Percentiles rank a stretch among this genome's conserved stretches.
Evolutionary conservation across 1,140 invertebrate species (phyloP).

Genomic region (Doryteuthis pealeii): DNA sequence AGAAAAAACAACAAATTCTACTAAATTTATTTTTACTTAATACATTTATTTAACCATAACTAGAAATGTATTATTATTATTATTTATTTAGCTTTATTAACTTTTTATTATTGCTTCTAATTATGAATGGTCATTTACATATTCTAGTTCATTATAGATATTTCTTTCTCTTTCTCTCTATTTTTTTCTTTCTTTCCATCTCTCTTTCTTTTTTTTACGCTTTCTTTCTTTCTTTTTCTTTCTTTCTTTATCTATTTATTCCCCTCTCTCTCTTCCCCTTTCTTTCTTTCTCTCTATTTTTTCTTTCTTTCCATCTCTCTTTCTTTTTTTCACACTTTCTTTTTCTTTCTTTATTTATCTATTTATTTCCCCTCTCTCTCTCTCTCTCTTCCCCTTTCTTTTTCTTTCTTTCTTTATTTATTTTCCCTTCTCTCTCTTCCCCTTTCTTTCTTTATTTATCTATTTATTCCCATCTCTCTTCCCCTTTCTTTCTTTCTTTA

Average conservation of each 20-base stretch:
- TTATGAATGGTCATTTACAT: too few species aligned
- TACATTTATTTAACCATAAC: too few species aligned
- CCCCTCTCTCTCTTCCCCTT: background rate
- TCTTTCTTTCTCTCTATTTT: background rate
- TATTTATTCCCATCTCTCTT: background rate
- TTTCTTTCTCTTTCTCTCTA: background rate
- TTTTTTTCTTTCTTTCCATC: background rate
- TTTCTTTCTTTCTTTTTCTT: background rate
- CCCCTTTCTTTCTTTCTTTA: slow-evolving; percentile 11
- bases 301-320: background rate
- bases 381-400: background rate
- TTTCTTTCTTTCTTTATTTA: slow-evolving; percentile 1
- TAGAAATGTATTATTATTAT: too few species aligned
- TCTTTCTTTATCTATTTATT: background rate
- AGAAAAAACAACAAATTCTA: too few species aligned
- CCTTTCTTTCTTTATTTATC: slow-evolving; percentile 8
- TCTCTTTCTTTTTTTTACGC: background rate
- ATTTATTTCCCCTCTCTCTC: background rate
- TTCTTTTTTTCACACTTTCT: background rate
- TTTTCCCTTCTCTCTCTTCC: slow-evolving; percentile 10
- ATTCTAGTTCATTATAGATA: too few species aligned
- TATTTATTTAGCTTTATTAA: too few species aligned
- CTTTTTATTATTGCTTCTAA: too few species aligned
- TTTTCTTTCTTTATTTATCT: background rate
- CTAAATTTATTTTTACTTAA: too few species aligned